Base-by-base conservation (phyloP, 1,140 invertebrate species). In the Micrasema longulum region DNA sequence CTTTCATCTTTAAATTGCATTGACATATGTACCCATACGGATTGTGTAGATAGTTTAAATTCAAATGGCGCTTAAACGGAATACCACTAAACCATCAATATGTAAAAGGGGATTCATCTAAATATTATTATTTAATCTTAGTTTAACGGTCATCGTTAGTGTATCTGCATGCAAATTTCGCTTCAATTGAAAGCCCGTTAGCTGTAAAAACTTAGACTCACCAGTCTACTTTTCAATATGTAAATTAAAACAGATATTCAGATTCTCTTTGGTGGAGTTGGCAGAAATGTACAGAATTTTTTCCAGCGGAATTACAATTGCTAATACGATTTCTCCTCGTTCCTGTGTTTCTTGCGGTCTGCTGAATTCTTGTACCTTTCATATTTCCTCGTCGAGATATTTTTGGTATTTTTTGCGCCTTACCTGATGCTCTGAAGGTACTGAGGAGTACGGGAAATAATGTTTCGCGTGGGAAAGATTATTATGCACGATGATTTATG, bases 281-380 rank as follows among this genome's bases (percentile, higher is more conserved):
- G 10, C 47, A 31, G 26, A 4, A n/a, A 43, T 41, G 41, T 64
- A 18, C 14, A 31, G 22, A 23, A 10, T 48, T 64, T 64, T 62
- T 64, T 14, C 23, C 41, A 16, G 12, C 31, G 20, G 23, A 74
- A 74, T 74, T 74, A 74, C 72, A 74, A 74, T 74, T 74, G 72
- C 72, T 70, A 74, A 74, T 74, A 66, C 72, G 41, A 60, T 60
- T 60, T 60, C 50, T 50, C 41, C 41, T 31, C 43, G 23, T 62
- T 60, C 55, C 55, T 20, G 14, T 38, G 26, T 41, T 55, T 60
- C 55, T 60, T 60, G 55, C 55, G 55, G 55, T 60, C 35, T 38
- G 55, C n/a, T 60, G 55, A 18, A 41, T n/a, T 60, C 36, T 38
- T 16, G 16, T 16, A 38, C 36, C 16, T 41, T 60, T 60, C 55